phyloP scores from a whole-genome alignment of 2,113 vertebrate species.

The Pipra filicauda region DNA sequence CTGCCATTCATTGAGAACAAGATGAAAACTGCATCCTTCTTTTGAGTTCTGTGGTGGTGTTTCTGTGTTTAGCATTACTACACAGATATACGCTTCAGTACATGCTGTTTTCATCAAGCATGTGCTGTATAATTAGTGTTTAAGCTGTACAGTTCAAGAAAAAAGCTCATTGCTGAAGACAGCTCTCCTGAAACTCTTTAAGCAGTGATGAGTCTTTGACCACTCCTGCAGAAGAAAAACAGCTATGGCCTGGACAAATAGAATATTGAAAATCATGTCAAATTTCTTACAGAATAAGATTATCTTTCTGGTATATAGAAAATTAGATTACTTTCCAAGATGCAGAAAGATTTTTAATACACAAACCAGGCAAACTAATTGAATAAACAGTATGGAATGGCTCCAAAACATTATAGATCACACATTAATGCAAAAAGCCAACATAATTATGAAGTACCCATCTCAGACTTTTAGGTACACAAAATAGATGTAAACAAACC shows the following conservation, averaged over 20 bases:
- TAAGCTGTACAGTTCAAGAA: background rate
- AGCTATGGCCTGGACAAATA: background rate
- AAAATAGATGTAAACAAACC: background rate
- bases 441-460: constrained; percentile 6
- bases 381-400: constrained; percentile 17
- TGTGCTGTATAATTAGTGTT: background rate
- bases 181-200: background rate
- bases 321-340: constrained; percentile 39
- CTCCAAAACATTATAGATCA: constrained; percentile 41
- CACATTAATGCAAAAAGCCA: background rate
- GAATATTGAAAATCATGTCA: background rate
- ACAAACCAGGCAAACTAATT: constrained; percentile 15
- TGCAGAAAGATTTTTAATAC: constrained; percentile 11
- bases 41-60: background rate
- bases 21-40: background rate
- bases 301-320: constrained; percentile 16
- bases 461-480: background rate
- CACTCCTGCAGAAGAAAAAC: background rate
- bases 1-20: background rate
- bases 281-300: constrained; percentile 12
- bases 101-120: background rate
- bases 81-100: background rate
- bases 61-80: background rate
- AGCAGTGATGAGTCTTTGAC: background rate
- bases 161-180: background rate